Conservation (phyloP, 2,888 invertebrate species). For the Archips xylosteana region DNA sequence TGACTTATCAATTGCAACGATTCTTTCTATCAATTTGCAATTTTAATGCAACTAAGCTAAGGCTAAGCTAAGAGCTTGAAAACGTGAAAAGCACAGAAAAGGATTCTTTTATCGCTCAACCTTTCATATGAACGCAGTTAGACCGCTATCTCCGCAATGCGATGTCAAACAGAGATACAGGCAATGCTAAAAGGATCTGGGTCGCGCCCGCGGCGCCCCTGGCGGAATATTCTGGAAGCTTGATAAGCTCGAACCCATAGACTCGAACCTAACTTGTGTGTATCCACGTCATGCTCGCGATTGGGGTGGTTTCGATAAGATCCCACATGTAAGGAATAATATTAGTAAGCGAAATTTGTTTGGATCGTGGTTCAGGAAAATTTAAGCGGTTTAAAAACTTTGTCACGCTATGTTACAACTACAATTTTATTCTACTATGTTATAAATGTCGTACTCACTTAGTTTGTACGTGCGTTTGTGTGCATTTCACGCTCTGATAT, state of each 20-base stretch:
- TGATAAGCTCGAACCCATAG: not conserved
- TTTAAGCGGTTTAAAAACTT: not conserved
- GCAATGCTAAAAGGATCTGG: slow-evolving; percentile 79
- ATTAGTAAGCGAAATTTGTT: not conserved
- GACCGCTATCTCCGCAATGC: slow-evolving; percentile 66
- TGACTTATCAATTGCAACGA: not conserved
- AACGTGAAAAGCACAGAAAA: slow-evolving; percentile 2
- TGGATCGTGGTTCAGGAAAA: not conserved
- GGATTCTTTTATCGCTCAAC: slow-evolving; percentile 25
- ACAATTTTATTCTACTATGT: no score
- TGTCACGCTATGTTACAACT: no score
- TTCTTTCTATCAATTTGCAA: not conserved
- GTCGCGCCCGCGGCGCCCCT: slow-evolving; percentile 69
- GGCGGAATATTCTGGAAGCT: slow-evolving; percentile 43
- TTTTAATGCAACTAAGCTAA: not conserved
- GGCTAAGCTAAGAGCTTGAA: not conserved
- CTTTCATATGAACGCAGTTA: slow-evolving; percentile 43
- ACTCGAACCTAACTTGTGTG: not conserved
- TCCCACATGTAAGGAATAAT: not conserved
- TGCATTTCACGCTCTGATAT: no score
- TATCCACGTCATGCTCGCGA: not conserved
- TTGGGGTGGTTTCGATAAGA: not conserved
- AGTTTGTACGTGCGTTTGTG: no score
- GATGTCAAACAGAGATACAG: slow-evolving; percentile 81
- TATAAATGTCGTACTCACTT: no score